Percentiles rank a stretch among this genome's conserved stretches.
These are phyloP conservation scores for Tarsius wallacei DNA, from an alignment of 2,797 vertebrate genomes.

Conservation along the genomic window DNA sequence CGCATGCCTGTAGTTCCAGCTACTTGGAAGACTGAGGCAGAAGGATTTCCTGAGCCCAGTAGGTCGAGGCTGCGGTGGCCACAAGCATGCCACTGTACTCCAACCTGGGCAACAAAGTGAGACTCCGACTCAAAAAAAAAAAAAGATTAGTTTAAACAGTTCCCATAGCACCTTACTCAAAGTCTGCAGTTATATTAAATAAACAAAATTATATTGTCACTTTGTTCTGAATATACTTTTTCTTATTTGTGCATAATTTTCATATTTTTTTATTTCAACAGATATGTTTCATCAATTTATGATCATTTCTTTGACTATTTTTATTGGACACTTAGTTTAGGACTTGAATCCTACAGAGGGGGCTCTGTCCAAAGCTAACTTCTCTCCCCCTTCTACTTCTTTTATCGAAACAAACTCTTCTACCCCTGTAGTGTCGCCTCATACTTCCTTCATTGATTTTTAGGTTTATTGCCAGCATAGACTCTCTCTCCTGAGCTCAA, in stretches of 20 bases:
- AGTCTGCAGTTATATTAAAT: not conserved
- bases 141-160: not conserved
- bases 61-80: too few species aligned
- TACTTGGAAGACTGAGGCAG: too few species aligned
- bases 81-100: too few species aligned
- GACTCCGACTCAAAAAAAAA: too few species aligned
- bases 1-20: too few species aligned
- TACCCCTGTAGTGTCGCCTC: not conserved
- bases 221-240: slow-evolving; percentile 1
- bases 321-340: slow-evolving; percentile 29
- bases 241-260: not conserved
- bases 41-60: too few species aligned
- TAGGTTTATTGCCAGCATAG: not conserved
- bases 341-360: not conserved
- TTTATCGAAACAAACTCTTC: not conserved
- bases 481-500: not conserved
- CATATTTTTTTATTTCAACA: slow-evolving; percentile 28
- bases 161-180: not conserved
- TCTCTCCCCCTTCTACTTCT: not conserved
- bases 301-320: not conserved
- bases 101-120: too few species aligned
- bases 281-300: not conserved
- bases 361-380: not conserved
- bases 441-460: not conserved
- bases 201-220: not conserved